phyloP scores from a whole-genome alignment of 1,140 invertebrate genomes.

The Riptortus pedestris region DNA sequence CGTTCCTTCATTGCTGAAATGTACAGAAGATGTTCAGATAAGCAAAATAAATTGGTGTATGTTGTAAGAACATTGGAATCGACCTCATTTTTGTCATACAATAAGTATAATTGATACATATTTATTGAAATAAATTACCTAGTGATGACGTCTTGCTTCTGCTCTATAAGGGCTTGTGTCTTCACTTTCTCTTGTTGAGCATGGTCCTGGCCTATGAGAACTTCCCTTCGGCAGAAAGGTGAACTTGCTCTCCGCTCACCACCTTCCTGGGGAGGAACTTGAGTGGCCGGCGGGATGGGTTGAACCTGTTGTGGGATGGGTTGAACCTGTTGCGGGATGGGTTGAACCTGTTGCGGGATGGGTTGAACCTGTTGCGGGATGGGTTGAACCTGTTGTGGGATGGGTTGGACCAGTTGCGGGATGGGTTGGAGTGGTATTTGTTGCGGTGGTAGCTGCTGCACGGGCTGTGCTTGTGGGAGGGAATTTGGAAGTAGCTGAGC shows the following conservation, averaged over 20 bases:
- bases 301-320: neutral
- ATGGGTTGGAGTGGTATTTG: too few relatives aligned
- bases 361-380: neutral
- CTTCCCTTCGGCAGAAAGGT: constrained; percentile 54
- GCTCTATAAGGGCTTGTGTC: constrained; percentile 44
- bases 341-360: neutral
- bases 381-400: too few relatives aligned
- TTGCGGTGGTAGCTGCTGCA: too few relatives aligned
- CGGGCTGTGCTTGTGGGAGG: constrained; percentile 23
- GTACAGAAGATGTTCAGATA: too few relatives aligned
- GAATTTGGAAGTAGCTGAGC: neutral
- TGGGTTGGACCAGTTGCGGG: too few relatives aligned
- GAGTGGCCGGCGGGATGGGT: neutral
- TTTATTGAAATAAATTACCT: constrained; percentile 14
- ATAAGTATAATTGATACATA: constrained; percentile 1
- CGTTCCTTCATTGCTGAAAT: too few relatives aligned
- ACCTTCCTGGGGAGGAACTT: neutral
- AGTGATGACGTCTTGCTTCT: constrained; percentile 34
- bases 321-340: neutral
- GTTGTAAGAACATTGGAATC: too few relatives aligned
- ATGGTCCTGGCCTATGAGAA: constrained; percentile 50
- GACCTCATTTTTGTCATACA: too few relatives aligned
- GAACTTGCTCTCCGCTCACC: constrained; percentile 45
- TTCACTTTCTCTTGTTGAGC: constrained; percentile 40
- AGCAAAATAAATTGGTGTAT: too few relatives aligned